phyloP scores from a whole-genome alignment of 37 sponge, comb jelly and placozoan genomes.

The Geodia barretti region DNA sequence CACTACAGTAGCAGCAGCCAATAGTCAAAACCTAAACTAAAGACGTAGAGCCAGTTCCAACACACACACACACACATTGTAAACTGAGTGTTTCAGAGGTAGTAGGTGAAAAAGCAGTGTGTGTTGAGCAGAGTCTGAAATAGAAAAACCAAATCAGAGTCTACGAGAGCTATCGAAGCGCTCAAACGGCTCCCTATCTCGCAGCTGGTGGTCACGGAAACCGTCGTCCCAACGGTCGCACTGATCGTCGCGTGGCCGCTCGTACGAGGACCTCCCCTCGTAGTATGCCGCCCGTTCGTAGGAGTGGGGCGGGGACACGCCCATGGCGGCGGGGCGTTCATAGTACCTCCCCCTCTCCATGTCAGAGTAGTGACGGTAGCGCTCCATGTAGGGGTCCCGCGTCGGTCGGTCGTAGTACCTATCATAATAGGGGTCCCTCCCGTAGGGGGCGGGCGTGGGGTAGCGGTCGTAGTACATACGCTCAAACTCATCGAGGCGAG shows the following conservation, averaged over 20 bases:
- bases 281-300: neutral
- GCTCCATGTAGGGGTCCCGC: neutral
- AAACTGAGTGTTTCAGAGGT: too few relatives aligned
- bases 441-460: neutral
- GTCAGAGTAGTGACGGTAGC: conserved; percentile 1
- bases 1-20: too few relatives aligned
- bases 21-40: too few relatives aligned
- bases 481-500: conserved; percentile 26
- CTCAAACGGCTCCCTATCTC: conserved; percentile 1
- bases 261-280: neutral
- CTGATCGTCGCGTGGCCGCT: neutral
- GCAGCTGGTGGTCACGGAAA: neutral
- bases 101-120: too few relatives aligned
- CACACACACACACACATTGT: too few relatives aligned
- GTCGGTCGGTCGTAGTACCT: neutral
- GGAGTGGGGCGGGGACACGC: neutral
- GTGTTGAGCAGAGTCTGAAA: too few relatives aligned
- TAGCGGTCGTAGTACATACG: neutral
- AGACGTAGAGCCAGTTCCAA: too few relatives aligned
- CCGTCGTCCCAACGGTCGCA: neutral
- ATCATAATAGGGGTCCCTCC: neutral
- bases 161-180: neutral
- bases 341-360: neutral
- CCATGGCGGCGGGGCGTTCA: neutral
- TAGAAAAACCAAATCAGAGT: neutral